Evolutionary conservation across 2,888 invertebrate genomes (phyloP), one percentile per base, ranked within the genome.

Genomic region (Aquatica leii): DNA sequence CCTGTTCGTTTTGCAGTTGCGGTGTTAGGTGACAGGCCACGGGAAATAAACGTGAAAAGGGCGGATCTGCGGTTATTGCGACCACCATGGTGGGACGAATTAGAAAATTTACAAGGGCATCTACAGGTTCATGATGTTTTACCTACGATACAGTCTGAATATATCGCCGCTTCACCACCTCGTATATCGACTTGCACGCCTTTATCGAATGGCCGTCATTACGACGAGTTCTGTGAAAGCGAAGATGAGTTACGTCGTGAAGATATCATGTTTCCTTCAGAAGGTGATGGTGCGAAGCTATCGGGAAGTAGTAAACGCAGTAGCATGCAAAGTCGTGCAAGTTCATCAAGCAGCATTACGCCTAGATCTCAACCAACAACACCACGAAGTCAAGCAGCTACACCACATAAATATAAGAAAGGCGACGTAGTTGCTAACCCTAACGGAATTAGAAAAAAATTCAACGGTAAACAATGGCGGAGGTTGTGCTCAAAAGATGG

Each of bases 401-500:
- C 95, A 70, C 95, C 96, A 79, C 95, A 95, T 84, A 95, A 95
- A 82, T 96, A 95, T 84, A 95, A 95, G 84, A 98, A 98, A 84
- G 98, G 98, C 70, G 98, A 99, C 82, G 94, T 98, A 59, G 95
- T 96, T 34, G 90, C 92, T 2, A 95, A 95, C 51, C 94, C 95
- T 2, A 95, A 93, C 74, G 98, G 98, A 69, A 97, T 99, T 74
- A 86, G 98, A 11, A 99, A 99, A 85, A 99, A 98, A 84, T 99
- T 97, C 83, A 99, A 99, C 84, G 99, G 99, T 35, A 99, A 99
- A 84, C 99, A 99, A 81, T 99, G 98, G 99, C 88, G 98, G 67
- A 87, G 98, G 74, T 87, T 99, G 68, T 99, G 98, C 84, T 97
- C 97, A 63, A 94, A 94, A 81, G 94, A 95, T 76, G 94, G 94